Conservation (phyloP, 2,888 invertebrate species). For the Rhagonycha fulva region DNA sequence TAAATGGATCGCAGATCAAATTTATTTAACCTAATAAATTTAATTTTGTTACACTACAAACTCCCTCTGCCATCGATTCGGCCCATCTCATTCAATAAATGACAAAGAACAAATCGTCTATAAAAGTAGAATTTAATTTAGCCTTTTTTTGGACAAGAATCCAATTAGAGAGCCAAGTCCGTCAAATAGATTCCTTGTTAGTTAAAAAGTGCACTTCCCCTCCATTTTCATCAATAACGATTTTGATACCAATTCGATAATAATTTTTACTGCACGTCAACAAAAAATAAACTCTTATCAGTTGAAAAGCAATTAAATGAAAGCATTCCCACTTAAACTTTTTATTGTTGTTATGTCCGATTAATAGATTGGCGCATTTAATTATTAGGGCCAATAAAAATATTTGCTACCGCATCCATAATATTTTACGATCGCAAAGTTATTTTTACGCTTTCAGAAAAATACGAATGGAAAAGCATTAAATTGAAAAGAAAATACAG, state of each 20-base stretch:
- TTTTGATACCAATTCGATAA: constrained; percentile 7
- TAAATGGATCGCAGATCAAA: neutral
- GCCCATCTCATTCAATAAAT: constrained; percentile 42
- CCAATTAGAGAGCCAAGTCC: constrained; percentile 48
- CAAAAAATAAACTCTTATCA: constrained; percentile 10
- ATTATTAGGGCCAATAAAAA: neutral
- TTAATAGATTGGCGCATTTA: neutral
- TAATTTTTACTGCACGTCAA: constrained; percentile 13
- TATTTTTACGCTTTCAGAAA: neutral
- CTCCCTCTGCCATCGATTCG: constrained; percentile 29
- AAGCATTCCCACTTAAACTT: constrained; percentile 6
- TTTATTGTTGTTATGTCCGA: neutral
- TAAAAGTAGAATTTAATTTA: constrained; percentile 52
- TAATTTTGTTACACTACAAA: constrained; percentile 26
- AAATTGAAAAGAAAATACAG: constrained; percentile 36
- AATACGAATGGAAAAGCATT: constrained; percentile 16
- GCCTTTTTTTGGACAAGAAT: constrained; percentile 44
- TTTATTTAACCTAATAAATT: constrained; percentile 24
- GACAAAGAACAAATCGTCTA: constrained; percentile 47
- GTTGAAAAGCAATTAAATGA: constrained; percentile 15
- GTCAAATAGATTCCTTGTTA: constrained; percentile 48
- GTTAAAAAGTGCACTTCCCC: constrained; percentile 39
- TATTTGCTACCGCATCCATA: neutral
- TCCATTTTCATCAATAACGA: constrained; percentile 41
- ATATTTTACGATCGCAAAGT: neutral